Evolutionary conservation across 2,888 invertebrate genomes (phyloP).

Genomic region (Steinernema hermaphroditum): DNA sequence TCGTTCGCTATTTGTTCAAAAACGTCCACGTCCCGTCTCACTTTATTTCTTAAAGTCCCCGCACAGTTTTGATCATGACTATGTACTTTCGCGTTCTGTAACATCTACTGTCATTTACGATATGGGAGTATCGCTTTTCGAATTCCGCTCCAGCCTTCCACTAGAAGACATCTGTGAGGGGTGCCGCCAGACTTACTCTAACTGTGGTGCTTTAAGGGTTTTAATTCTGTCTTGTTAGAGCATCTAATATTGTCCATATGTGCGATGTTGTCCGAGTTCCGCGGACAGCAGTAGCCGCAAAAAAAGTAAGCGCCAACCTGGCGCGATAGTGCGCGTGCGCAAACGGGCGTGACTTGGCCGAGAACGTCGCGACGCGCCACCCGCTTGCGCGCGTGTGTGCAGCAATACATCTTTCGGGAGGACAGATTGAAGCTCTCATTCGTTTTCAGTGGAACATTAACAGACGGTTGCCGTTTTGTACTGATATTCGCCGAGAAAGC

Average conservation of each 20-base stretch:
- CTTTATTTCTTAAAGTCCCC: not conserved
- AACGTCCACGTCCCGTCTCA: not conserved
- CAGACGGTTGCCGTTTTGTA: constrained; percentile 31
- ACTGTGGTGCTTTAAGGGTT: too few species aligned
- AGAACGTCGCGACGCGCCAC: constrained; percentile 16
- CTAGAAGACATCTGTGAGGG: too few species aligned
- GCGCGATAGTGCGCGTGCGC: constrained; percentile 20
- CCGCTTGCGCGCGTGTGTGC: constrained; percentile 26
- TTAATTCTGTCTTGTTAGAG: too few species aligned
- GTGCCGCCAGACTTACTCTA: too few species aligned
- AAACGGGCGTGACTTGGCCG: constrained; percentile 26
- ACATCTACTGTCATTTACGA: too few species aligned
- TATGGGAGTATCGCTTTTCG: too few species aligned
- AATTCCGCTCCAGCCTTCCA: too few species aligned
- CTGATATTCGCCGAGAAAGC: constrained; percentile 27
- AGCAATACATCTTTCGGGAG: constrained; percentile 22
- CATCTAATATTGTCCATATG: too few species aligned
- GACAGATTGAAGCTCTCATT: constrained; percentile 29
- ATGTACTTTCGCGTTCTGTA: too few species aligned
- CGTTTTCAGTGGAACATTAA: constrained; percentile 29
- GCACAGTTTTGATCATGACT: not conserved
- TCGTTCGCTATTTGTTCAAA: not conserved
- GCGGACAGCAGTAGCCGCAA: not conserved
- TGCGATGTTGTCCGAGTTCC: too few species aligned
- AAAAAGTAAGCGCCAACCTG: constrained; percentile 23